Percentiles rank a stretch among this genome's conserved stretches.
Conservation (phyloP, 2,797 vertebrate genomes). For the Cuculus canorus region DNA sequence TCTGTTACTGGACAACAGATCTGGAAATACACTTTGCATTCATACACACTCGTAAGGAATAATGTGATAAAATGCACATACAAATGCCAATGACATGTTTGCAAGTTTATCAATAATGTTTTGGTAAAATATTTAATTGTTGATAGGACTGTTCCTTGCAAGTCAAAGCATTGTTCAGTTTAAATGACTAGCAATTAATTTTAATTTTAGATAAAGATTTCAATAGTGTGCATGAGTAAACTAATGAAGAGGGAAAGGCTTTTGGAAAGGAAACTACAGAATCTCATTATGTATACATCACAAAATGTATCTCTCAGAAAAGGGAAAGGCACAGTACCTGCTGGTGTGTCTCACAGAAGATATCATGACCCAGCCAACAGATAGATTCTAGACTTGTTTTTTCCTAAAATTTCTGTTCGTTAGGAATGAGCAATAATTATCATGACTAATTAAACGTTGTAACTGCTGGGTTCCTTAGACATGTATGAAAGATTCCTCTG, state of each 20-base stretch:
- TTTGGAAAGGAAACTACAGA: not conserved
- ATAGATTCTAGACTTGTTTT: not conserved
- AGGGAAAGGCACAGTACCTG: not conserved
- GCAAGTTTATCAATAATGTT: not conserved
- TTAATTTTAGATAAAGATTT: not conserved
- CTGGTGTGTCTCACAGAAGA: not conserved
- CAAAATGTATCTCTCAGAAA: not conserved
- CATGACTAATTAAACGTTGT: not conserved
- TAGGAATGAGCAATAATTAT: not conserved
- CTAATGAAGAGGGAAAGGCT: not conserved
- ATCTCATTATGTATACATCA: rapidly evolving
- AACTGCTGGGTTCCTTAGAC: not conserved
- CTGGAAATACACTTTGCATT: not conserved
- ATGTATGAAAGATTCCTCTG: not conserved
- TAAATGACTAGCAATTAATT: not conserved
- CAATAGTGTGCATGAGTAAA: not conserved
- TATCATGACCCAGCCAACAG: not conserved
- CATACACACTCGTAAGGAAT: not conserved
- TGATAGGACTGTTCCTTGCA: not conserved
- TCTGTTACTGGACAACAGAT: not conserved
- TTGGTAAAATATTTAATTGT: not conserved
- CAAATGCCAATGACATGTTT: not conserved
- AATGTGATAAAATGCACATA: rapidly evolving
- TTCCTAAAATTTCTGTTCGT: not conserved
- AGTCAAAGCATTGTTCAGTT: not conserved